A percentile compares a stretch with the other conserved stretches of the same genome.
phyloP scores from a whole-genome alignment of 2,797 vertebrate genomes.

The Rhinatrema bivittatum region DNA sequence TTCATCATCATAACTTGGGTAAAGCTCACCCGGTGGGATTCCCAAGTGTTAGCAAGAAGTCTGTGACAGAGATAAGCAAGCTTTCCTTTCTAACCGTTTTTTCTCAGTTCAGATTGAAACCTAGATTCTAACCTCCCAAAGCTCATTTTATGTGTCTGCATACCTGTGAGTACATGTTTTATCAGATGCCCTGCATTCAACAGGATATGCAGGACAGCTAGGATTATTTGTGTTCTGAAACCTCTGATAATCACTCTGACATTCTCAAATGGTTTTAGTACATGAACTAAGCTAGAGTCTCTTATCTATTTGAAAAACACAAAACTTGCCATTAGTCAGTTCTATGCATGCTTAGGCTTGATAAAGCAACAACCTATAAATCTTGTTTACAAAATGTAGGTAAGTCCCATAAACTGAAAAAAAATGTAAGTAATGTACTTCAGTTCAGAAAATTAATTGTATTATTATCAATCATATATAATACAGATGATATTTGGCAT shows the following conservation, averaged over 20 bases:
- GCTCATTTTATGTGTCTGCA: constrained; percentile 12
- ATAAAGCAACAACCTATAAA: constrained; percentile 1
- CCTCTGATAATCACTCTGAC: background rate
- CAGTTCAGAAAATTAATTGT: no score
- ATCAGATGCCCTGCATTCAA: background rate
- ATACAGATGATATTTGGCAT: no score
- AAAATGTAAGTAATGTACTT: background rate
- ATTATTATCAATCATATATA: no score
- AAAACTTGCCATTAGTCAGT: constrained; percentile 9
- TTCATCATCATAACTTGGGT: no score
- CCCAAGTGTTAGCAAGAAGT: no score
- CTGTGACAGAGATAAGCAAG: background rate
- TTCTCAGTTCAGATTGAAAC: background rate
- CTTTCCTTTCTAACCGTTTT: background rate
- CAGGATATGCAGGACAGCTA: background rate
- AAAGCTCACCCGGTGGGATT: no score
- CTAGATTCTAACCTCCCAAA: no score
- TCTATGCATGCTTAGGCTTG: background rate
- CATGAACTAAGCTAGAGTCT: background rate
- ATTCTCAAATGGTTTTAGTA: constrained; percentile 6
- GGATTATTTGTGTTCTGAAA: background rate
- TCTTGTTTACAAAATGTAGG: background rate
- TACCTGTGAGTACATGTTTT: constrained; percentile 1
- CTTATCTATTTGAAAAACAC: background rate
- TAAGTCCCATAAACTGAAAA: background rate